These are phyloP conservation scores for Sebastes fasciatus DNA, from an alignment of 2,113 vertebrate species.

Conservation along the genomic window DNA sequence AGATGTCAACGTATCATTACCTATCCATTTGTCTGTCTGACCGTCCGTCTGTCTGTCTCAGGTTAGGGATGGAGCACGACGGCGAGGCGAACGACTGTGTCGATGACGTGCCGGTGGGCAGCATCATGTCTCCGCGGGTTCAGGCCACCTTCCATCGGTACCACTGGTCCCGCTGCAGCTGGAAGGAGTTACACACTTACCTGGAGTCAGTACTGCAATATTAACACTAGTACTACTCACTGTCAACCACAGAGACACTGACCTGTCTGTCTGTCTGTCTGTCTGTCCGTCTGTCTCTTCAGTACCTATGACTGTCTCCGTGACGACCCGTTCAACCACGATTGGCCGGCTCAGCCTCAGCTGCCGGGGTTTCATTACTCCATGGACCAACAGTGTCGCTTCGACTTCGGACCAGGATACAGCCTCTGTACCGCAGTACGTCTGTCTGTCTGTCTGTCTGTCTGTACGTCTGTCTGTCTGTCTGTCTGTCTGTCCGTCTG, in stretches of 20 bases:
- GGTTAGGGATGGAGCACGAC: conserved; percentile 96
- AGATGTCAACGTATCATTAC: not conserved
- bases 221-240: not conserved
- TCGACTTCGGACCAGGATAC: conserved; percentile 95
- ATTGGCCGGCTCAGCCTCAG: conserved; percentile 93
- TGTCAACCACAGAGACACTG: not conserved
- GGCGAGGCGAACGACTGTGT: conserved; percentile 94
- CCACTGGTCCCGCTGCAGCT: conserved; percentile 97
- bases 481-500: not conserved
- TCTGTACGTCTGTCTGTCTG: not conserved
- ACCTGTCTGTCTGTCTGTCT: conserved; percentile 15
- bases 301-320: conserved; percentile 97
- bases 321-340: conserved; percentile 94
- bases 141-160: conserved; percentile 96
- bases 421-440: conserved; percentile 95
- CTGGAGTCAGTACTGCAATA: conserved; percentile 84
- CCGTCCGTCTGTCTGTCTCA: conserved; percentile 64
- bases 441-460: conserved; percentile 42
- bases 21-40: not conserved
- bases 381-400: conserved; percentile 97
- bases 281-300: conserved; percentile 42
- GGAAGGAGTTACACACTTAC: conserved; percentile 93
- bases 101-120: conserved; percentile 94
- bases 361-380: conserved; percentile 94
- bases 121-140: conserved; percentile 97